phyloP scores from a whole-genome alignment of 30 jellyfish, hydroid and myxozoan genomes.

The Nemopilema nomurai region DNA sequence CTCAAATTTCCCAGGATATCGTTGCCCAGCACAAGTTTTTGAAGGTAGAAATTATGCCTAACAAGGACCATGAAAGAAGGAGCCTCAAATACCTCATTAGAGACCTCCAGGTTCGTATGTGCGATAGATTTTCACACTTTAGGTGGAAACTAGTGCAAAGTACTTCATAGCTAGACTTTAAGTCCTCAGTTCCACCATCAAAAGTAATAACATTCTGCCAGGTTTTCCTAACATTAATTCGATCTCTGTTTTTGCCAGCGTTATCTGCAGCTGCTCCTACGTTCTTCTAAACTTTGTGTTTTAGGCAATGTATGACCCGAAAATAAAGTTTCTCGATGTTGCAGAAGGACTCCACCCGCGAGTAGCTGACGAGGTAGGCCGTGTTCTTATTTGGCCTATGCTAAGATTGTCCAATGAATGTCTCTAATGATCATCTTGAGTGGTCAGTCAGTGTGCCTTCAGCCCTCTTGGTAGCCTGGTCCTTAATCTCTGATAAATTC shows the following conservation, averaged over 20 bases:
- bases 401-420: too few species aligned
- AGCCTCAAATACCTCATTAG: conserved; percentile 47
- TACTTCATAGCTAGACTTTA: too few species aligned
- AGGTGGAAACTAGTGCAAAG: too few species aligned
- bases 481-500: too few species aligned
- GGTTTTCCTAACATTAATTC: background rate
- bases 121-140: background rate
- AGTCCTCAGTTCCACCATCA: background rate
- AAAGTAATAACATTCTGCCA: background rate
- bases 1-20: conserved; percentile 57
- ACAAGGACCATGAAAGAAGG: conserved; percentile 78
- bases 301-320: conserved; percentile 88
- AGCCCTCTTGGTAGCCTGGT: too few species aligned
- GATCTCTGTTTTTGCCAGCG: background rate
- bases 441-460: too few species aligned
- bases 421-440: too few species aligned
- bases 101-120: conserved; percentile 61
- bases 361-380: conserved; percentile 68
- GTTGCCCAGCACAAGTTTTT: conserved; percentile 72
- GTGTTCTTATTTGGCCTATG: background rate
- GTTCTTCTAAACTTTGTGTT: too few species aligned
- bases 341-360: conserved; percentile 73
- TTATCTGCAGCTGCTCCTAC: background rate
- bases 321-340: conserved; percentile 56
- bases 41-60: conserved; percentile 68